A percentile compares a stretch with the other conserved stretches of the same genome.
phyloP scores from a whole-genome alignment of 2,113 vertebrate species.

The Salvator merianae region DNA sequence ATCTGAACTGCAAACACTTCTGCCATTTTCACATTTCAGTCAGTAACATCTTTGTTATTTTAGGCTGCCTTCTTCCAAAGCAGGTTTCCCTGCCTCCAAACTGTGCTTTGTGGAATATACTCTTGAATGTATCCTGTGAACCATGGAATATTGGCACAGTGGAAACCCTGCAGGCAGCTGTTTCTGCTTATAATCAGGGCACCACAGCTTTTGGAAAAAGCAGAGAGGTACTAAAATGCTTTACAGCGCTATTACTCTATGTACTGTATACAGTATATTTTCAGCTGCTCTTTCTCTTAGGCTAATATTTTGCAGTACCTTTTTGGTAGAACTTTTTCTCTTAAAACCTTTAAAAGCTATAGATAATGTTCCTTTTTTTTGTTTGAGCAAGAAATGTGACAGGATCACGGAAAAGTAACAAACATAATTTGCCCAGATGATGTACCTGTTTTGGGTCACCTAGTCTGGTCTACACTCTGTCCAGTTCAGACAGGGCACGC shows the following conservation, averaged over 20 bases:
- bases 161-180: background rate
- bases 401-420: too few relatives aligned
- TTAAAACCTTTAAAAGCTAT: background rate
- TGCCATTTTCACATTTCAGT: rapidly evolving
- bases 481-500: too few relatives aligned
- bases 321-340: background rate
- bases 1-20: slow-evolving; percentile 2
- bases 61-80: slow-evolving; percentile 30
- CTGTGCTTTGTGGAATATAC: slow-evolving; percentile 33
- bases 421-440: background rate
- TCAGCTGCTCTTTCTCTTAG: background rate
- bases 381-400: background rate
- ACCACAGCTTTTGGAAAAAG: background rate
- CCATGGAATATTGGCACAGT: background rate
- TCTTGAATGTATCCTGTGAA: slow-evolving; percentile 2
- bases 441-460: too few relatives aligned
- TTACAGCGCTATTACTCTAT: background rate
- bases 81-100: background rate
- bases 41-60: background rate
- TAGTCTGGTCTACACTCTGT: too few relatives aligned
- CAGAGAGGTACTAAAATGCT: background rate
- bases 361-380: background rate
- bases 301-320: background rate
- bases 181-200: background rate
- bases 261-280: background rate